These are phyloP conservation scores for Drosophila micromelanica DNA, from an alignment of 1,140 invertebrate genomes.

Conservation along the genomic window DNA sequence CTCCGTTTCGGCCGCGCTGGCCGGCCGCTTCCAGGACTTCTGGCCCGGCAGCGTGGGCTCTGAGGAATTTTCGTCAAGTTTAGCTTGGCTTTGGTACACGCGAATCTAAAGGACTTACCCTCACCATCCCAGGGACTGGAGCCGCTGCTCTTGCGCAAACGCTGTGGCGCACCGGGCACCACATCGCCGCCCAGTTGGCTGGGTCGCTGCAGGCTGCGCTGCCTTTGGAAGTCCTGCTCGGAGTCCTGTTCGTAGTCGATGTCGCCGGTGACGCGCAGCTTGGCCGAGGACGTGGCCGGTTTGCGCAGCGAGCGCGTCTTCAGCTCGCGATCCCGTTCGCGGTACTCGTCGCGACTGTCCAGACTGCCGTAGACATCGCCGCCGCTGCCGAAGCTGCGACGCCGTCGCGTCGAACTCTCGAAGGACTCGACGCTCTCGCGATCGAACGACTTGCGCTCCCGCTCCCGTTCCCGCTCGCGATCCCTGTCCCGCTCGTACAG, in stretches of 20 bases:
- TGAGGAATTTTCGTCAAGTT: conserved; percentile 20
- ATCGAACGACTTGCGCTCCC: conserved; percentile 80
- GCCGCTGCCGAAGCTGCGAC: conserved; percentile 81
- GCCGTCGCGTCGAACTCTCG: conserved; percentile 70
- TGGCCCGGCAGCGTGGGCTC: conserved; percentile 85
- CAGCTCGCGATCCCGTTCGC: conserved; percentile 67
- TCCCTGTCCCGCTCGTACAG: conserved; percentile 67
- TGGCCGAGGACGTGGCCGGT: conserved; percentile 58
- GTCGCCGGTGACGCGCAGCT: conserved; percentile 71
- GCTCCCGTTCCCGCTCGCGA: conserved; percentile 44
- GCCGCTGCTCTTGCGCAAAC: conserved; percentile 83
- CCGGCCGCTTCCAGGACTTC: conserved; percentile 87
- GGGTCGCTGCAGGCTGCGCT: conserved; percentile 76
- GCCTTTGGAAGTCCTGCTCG: conserved; percentile 73
- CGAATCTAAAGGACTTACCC: conserved; percentile 40
- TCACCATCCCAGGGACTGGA: conserved; percentile 87
- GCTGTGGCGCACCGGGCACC: conserved; percentile 50
- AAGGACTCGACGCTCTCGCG: conserved; percentile 83
- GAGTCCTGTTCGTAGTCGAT: conserved; percentile 84
- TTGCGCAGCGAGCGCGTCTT: conserved; percentile 78
- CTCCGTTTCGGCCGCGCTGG: conserved; percentile 86
- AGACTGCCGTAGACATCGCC: conserved; percentile 82
- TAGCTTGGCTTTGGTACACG: background rate
- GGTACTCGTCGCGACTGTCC: conserved; percentile 79
- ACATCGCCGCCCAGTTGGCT: conserved; percentile 61